phyloP scores from a whole-genome alignment of 2,797 vertebrate genomes.

The Apogon hyalosoma region DNA sequence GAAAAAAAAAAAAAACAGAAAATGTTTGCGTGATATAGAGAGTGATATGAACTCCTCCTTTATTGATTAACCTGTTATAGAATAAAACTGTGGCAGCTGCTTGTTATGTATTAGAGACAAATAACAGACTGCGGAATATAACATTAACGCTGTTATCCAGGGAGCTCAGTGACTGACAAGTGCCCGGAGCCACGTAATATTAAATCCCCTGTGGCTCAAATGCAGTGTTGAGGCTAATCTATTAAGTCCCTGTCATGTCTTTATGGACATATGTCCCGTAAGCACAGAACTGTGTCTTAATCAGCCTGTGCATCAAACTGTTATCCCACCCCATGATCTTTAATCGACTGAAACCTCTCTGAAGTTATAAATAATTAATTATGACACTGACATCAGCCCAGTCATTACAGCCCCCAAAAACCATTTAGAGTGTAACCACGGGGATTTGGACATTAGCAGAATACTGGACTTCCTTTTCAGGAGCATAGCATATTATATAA shows the following conservation, averaged over 20 bases:
- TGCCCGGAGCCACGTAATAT: background rate
- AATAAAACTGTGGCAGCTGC: conserved; percentile 1
- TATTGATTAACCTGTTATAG: conserved; percentile 1
- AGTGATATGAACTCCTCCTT: background rate
- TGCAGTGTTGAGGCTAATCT: conserved; percentile 25
- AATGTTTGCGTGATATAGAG: too few species aligned
- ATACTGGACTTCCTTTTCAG: conserved; percentile 33
- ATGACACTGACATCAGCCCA: conserved; percentile 29
- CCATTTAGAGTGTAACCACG: background rate
- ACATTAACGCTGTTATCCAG: background rate
- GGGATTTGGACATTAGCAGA: conserved; percentile 15
- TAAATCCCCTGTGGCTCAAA: conserved; percentile 22
- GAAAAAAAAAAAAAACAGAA: too few species aligned
- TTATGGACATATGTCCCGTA: conserved; percentile 32
- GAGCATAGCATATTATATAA: conserved; percentile 29
- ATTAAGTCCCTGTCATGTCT: conserved; percentile 20
- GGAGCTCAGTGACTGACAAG: conserved; percentile 34
- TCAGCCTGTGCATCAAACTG: conserved; percentile 33
- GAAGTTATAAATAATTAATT: conserved; percentile 51
- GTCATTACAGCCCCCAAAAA: conserved; percentile 32
- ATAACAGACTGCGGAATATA: background rate
- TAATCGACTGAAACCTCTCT: conserved; percentile 41
- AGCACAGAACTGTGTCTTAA: conserved; percentile 31
- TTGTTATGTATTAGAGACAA: conserved; percentile 11
- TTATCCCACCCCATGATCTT: background rate